Evolutionary conservation across 53 echinoderm and acorn worm species (phyloP).

Genomic region (Temnopleurus reevesii): DNA sequence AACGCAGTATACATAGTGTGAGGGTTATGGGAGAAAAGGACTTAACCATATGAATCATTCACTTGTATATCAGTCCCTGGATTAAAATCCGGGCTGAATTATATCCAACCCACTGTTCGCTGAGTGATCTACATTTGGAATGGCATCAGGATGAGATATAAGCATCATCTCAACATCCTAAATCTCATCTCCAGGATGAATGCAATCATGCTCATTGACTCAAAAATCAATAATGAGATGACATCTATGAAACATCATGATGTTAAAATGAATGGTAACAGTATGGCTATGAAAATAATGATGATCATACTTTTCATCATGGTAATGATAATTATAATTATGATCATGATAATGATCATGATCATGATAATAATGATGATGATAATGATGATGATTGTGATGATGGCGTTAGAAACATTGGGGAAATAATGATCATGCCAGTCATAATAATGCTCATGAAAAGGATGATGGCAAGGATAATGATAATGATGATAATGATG

Average conservation of each 20-base stretch:
- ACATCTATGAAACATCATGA: too few species aligned
- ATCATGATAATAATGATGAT: background rate
- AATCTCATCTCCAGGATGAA: background rate
- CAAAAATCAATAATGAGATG: background rate
- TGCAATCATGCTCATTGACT: background rate
- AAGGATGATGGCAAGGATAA: background rate
- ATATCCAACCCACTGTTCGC: background rate
- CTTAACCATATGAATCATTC: conserved; percentile 17
- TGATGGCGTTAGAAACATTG: background rate
- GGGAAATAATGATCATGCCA: background rate
- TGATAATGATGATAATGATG: background rate
- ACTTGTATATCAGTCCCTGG: background rate
- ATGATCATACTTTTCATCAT: background rate
- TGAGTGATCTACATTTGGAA: background rate
- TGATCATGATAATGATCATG: background rate
- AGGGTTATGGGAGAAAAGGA: background rate
- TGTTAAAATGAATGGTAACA: too few species aligned
- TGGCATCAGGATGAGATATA: background rate
- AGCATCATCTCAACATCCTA: background rate
- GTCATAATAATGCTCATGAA: background rate
- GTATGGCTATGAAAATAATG: background rate
- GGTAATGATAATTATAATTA: background rate
- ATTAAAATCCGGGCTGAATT: background rate
- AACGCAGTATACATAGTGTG: background rate
- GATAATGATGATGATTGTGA: background rate